Evolutionary conservation across 2,113 vertebrate genomes (phyloP).

Genomic region (Tonatia bakeri): DNA sequence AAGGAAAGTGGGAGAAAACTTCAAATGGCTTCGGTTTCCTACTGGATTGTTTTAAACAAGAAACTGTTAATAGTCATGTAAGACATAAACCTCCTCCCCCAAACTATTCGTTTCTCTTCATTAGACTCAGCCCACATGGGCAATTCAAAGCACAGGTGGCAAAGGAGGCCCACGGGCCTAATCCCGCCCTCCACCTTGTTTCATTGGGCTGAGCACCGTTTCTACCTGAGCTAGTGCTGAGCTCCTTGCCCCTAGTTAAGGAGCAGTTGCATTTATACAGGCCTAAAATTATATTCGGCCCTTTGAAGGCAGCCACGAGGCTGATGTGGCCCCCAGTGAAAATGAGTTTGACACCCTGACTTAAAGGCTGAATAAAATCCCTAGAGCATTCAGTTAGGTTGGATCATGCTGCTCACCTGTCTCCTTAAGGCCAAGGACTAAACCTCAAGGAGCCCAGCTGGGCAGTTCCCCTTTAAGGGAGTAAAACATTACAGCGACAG

Average conservation of each 20-base stretch:
- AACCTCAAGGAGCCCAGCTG: not conserved
- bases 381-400: not conserved
- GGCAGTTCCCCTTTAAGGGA: not conserved
- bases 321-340: no score
- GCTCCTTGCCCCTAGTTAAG: no score
- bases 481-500: not conserved
- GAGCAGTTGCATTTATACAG: no score
- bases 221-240: no score
- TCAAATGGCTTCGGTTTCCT: not conserved
- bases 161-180: no score
- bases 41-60: not conserved
- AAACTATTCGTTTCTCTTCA: not conserved
- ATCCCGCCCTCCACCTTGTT: no score
- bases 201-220: no score
- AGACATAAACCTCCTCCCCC: not conserved
- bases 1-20: not conserved
- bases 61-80: not conserved
- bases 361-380: conserved; percentile 26
- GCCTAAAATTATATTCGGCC: no score
- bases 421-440: not conserved
- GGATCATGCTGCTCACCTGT: not conserved
- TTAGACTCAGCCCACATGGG: not conserved
- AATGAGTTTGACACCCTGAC: no score
- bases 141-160: not conserved
- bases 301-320: no score